phyloP scores from a whole-genome alignment of 2,113 vertebrate genomes.

The Corydoras sp. region DNA sequence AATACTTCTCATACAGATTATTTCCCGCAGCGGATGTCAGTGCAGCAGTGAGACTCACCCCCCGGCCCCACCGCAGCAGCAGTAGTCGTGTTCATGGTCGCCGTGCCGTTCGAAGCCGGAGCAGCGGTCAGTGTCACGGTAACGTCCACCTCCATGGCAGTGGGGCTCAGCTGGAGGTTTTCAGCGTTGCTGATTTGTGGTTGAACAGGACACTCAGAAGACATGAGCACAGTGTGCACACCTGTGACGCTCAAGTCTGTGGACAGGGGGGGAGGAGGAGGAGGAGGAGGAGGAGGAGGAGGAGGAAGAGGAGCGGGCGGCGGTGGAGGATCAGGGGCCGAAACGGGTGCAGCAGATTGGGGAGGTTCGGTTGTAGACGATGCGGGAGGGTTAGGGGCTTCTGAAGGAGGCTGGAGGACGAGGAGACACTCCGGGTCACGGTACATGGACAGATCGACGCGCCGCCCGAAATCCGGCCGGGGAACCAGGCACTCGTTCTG shows the following conservation, averaged over 20 bases:
- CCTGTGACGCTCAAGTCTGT: constrained; percentile 55
- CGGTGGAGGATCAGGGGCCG: constrained; percentile 64
- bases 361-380: constrained; percentile 52
- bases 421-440: constrained; percentile 67
- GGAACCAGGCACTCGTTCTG: constrained; percentile 86
- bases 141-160: constrained; percentile 67
- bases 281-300: constrained; percentile 63
- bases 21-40: neutral
- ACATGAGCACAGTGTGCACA: constrained; percentile 57
- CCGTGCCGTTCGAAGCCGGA: neutral
- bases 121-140: constrained; percentile 17
- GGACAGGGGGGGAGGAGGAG: constrained; percentile 60
- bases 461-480: constrained; percentile 80
- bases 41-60: neutral
- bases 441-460: constrained; percentile 86
- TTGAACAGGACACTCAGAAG: constrained; percentile 49
- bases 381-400: neutral
- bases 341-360: constrained; percentile 65
- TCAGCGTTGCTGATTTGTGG: constrained; percentile 33
- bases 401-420: constrained; percentile 46
- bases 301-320: constrained; percentile 63
- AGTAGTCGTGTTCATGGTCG: neutral
- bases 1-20: too few species aligned
- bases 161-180: constrained; percentile 55
- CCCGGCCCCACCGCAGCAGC: constrained; percentile 58